phyloP scores from a whole-genome alignment of 2,888 invertebrate genomes.

The Chrysopilus asiliformis region DNA sequence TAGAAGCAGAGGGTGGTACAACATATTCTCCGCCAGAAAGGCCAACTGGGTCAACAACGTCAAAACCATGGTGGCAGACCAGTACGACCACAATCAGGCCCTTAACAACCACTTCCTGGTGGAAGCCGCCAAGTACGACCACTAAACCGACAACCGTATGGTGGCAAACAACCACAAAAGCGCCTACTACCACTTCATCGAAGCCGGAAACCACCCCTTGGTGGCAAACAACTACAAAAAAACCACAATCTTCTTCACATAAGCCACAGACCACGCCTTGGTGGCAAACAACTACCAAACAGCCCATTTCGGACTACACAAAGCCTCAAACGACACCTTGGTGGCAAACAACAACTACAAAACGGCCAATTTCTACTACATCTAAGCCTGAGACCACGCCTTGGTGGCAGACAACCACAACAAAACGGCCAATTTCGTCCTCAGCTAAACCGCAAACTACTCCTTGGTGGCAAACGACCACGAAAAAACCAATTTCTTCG shows the following conservation, averaged over 20 bases:
- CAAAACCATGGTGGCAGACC: constrained; percentile 6
- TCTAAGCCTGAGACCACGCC: constrained; percentile 1
- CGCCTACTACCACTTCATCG: background rate
- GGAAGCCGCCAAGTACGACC: constrained; percentile 2
- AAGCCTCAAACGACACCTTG: constrained; percentile 19
- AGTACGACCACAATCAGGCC: constrained; percentile 3
- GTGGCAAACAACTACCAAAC: constrained; percentile 8
- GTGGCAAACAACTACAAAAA: constrained; percentile 5
- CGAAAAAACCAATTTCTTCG: constrained; percentile 2
- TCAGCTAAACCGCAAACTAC: constrained; percentile 1
- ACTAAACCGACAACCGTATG: background rate
- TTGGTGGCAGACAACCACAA: constrained; percentile 6
- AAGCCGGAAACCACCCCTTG: constrained; percentile 1
- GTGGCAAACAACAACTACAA: constrained; percentile 19
- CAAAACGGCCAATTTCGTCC: constrained; percentile 5
- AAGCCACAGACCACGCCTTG: constrained; percentile 1
- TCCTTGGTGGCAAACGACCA: constrained; percentile 11
- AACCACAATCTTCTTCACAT: background rate
- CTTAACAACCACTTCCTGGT: constrained; percentile 4
- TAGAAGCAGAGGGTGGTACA: constrained; percentile 13
- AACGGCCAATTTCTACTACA: background rate
- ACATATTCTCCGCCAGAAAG: constrained; percentile 8
- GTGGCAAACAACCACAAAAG: background rate
- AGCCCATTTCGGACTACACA: too few species aligned
- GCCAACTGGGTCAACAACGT: constrained; percentile 4